phyloP scores from a whole-genome alignment of 1,140 invertebrate species.

The Aphis gossypii region DNA sequence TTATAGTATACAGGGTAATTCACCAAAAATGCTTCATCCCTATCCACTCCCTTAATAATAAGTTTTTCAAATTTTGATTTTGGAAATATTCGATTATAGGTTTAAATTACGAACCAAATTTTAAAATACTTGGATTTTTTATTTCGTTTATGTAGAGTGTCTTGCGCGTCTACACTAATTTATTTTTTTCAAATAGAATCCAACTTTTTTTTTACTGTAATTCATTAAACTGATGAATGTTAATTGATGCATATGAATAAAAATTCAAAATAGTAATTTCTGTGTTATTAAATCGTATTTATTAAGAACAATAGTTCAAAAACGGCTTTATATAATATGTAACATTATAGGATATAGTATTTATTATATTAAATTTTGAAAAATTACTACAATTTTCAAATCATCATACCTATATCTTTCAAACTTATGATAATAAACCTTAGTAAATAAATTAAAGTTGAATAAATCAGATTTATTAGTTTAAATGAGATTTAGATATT shows the following conservation, averaged over 20 bases:
- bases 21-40: not conserved
- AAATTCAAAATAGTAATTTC: too few relatives aligned
- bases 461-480: not conserved
- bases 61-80: too few relatives aligned
- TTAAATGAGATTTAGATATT: too few relatives aligned
- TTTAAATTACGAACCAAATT: not conserved
- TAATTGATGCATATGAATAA: too few relatives aligned
- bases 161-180: not conserved
- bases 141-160: not conserved
- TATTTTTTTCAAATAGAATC: not conserved
- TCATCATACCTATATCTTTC: not conserved
- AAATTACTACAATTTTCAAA: not conserved
- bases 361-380: too few relatives aligned
- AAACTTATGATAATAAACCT: not conserved
- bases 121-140: not conserved
- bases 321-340: too few relatives aligned
- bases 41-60: not conserved
- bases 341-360: too few relatives aligned
- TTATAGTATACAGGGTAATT: not conserved
- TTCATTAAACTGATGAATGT: not conserved
- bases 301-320: too few relatives aligned
- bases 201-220: not conserved
- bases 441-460: not conserved
- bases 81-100: too few relatives aligned
- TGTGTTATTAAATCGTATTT: too few relatives aligned